Conservation (phyloP, 2,888 invertebrate genomes). For the Drosophila phalerata region DNA sequence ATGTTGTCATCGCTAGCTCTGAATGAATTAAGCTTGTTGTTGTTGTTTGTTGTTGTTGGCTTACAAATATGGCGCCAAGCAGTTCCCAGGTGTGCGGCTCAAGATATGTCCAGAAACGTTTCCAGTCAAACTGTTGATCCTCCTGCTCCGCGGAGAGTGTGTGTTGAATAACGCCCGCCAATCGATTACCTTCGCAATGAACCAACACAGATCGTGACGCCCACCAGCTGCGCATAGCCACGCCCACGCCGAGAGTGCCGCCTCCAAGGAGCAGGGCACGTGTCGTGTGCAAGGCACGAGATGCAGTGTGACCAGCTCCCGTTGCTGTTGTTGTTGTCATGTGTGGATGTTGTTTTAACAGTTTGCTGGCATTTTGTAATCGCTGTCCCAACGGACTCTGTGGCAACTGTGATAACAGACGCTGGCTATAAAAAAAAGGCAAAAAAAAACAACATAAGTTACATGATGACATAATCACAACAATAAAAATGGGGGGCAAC, state of each 20-base stretch:
- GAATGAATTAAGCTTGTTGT: no score
- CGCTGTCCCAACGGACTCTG: constrained; percentile 45
- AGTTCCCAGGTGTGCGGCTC: constrained; percentile 92
- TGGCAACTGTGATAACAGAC: constrained; percentile 57
- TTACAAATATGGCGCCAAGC: constrained; percentile 91
- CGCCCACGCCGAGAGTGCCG: constrained; percentile 74
- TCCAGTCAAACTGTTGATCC: constrained; percentile 91
- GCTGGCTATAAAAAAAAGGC: constrained; percentile 51
- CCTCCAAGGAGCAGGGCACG: constrained; percentile 71
- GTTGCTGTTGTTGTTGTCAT: neutral
- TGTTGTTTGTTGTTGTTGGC: no score
- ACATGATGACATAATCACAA: constrained; percentile 72
- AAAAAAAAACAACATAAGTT: no score
- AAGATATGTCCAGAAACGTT: constrained; percentile 90
- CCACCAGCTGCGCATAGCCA: constrained; percentile 70
- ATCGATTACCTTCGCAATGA: constrained; percentile 82
- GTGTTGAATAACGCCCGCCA: constrained; percentile 78
- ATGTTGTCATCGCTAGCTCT: no score
- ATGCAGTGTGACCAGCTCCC: no score
- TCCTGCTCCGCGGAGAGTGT: constrained; percentile 84
- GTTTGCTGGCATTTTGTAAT: constrained; percentile 60
- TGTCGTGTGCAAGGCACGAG: no score
- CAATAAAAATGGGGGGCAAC: neutral
- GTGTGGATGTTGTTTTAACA: constrained; percentile 58
- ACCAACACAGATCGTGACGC: constrained; percentile 49